Evolutionary conservation across 2,888 invertebrate species (phyloP), one percentile per base, ranked within the genome.

Genomic region (Philonicus albiceps): DNA sequence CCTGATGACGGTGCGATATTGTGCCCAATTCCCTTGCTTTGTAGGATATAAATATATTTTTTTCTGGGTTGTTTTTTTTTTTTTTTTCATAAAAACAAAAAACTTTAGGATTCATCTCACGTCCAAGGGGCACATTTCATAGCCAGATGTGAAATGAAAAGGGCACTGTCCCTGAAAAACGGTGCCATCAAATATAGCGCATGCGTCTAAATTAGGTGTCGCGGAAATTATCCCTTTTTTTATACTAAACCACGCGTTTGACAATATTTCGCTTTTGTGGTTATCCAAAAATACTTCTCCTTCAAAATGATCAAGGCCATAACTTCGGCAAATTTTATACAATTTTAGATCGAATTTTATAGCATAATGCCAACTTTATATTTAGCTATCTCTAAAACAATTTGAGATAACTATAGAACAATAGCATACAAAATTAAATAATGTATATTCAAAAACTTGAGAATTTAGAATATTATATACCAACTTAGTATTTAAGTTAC

Each of bases 91-190:
- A 80, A 49, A 74, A 43, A 43, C 11, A 74, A 49, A 73, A 8
- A 74, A 87, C 55, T 81, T 87, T 85, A 27, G 34, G 34, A 87
- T 87, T 87, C 87, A 87, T 74, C 87, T 86, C 87, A 87, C 87
- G 87, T 87, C 73, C 81, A 55, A n/a, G 55, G 37, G 81, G 87
- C 87, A 81, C 87, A 87, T 81, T 81, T 81, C 81, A 81, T 55
- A 55, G 81, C 81, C 81, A 81, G 81, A 81, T 81, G 81, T 55
- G 55, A 81, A 64, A 81, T 81, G 81, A 81, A 81, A 81, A 55
- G 30, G 37, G 30, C 74, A 74, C 31, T n/a, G 74, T 31, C 74
- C 27, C 74, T 64, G 64, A 64, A 64, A 22, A 64, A 22, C 64
- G 64, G 22, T 64, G 27, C 74, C 34, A 37, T 6, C 74, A 74